Percentiles rank a stretch among this genome's conserved stretches.
Evolutionary conservation across 2,888 invertebrate genomes (phyloP).

Genomic region (Lampropteryx suffumata): DNA sequence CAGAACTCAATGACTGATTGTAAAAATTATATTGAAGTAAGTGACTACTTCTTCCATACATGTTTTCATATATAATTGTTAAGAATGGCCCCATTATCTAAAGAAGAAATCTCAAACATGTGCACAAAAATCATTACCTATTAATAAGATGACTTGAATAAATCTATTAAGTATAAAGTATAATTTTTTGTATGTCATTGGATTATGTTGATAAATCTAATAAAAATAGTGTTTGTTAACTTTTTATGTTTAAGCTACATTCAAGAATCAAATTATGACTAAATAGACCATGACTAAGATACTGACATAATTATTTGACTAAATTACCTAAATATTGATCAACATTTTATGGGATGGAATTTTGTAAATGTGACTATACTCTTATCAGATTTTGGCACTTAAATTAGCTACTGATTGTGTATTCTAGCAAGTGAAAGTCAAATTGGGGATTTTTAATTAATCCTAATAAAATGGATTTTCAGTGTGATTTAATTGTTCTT

Average conservation of each 20-base stretch:
- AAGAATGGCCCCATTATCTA: conserved; percentile 50
- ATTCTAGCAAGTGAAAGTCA: conserved; percentile 59
- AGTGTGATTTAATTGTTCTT: conserved; percentile 23
- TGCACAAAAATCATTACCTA: conserved; percentile 71
- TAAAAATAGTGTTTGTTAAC: conserved; percentile 6
- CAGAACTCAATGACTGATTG: conserved; percentile 57
- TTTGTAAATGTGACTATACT: conserved; percentile 61
- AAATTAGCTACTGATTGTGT: conserved; percentile 53
- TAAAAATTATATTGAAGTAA: conserved; percentile 50
- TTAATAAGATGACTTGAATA: conserved; percentile 41
- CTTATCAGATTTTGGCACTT: conserved; percentile 59
- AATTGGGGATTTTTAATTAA: conserved; percentile 32
- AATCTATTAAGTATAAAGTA: conserved; percentile 23
- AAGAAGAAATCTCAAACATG: conserved; percentile 53
- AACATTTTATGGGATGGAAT: conserved; percentile 73
- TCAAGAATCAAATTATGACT: conserved; percentile 56
- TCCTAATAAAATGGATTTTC: conserved; percentile 25
- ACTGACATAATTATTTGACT: conserved; percentile 44
- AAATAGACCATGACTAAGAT: conserved; percentile 70
- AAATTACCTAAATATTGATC: conserved; percentile 64
- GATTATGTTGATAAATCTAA: conserved; percentile 11
- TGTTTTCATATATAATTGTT: conserved; percentile 47
- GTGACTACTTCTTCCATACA: conserved; percentile 51
- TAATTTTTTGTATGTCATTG: conserved; percentile 24
- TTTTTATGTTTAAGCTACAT: conserved; percentile 19